A percentile compares a stretch with the other conserved stretches of the same genome.
These are phyloP conservation scores for Nymphalis io DNA, from an alignment of 1,140 invertebrate species.

Conservation along the genomic window DNA sequence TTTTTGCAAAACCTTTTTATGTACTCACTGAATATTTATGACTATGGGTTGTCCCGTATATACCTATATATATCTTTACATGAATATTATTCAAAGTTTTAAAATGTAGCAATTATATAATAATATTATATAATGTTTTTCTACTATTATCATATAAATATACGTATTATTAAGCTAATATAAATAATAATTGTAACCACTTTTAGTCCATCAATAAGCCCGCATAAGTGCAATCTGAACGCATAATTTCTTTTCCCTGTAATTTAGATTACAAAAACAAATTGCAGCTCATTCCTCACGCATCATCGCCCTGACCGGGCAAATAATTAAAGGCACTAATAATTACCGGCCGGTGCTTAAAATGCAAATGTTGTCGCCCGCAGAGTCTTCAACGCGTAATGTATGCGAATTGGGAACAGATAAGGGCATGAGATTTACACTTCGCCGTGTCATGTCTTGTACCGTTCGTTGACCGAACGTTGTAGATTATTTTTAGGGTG, in stretches of 20 bases:
- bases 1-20: conserved; percentile 21
- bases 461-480: conserved; percentile 65
- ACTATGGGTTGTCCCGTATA: too few relatives aligned
- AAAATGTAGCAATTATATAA: too few relatives aligned
- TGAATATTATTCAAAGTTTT: too few relatives aligned
- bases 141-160: neutral
- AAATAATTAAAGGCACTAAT: conserved; percentile 77
- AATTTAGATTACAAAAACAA: conserved; percentile 71
- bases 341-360: conserved; percentile 70
- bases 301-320: conserved; percentile 56
- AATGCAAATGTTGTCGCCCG: conserved; percentile 77
- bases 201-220: conserved; percentile 17
- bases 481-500: conserved; percentile 37
- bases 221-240: conserved; percentile 34
- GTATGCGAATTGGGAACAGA: conserved; percentile 68
- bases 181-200: conserved; percentile 14
- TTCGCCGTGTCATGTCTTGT: conserved; percentile 59
- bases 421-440: conserved; percentile 75
- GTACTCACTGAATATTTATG: conserved; percentile 26
- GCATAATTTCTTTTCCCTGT: conserved; percentile 40
- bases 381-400: conserved; percentile 68
- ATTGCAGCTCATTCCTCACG: conserved; percentile 64
- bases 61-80: too few relatives aligned
- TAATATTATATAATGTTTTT: neutral
- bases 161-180: neutral